Evolutionary conservation across 2,888 invertebrate species (phyloP).

Genomic region (Chironomus riparius): DNA sequence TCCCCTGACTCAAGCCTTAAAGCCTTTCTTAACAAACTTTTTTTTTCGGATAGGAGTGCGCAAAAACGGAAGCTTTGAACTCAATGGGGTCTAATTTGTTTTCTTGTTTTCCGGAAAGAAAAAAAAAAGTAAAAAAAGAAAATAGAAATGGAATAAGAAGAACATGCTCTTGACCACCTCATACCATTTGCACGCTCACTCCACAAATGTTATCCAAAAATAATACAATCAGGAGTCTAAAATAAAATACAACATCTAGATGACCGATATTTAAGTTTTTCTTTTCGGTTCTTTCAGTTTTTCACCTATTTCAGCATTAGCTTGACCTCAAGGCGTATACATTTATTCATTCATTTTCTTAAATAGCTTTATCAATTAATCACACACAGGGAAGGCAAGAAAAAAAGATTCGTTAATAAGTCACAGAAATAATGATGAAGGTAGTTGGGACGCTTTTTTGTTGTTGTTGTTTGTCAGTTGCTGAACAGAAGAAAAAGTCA

Average conservation of each 20-base stretch:
- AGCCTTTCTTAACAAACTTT: slow-evolving; percentile 2
- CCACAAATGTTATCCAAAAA: background rate
- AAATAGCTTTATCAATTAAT: background rate
- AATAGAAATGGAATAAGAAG: background rate
- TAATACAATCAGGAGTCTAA: background rate
- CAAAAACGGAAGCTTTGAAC: background rate
- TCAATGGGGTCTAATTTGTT: slow-evolving; percentile 20
- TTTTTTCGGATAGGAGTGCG: background rate
- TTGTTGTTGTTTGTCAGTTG: no score
- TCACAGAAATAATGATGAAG: no score
- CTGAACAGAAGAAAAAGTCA: no score
- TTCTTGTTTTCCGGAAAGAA: slow-evolving; percentile 3
- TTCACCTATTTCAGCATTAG: background rate
- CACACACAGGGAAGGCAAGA: background rate
- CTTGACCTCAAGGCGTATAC: background rate
- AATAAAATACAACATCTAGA: slow-evolving; percentile 3
- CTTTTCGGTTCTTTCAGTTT: no score
- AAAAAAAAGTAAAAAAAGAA: background rate
- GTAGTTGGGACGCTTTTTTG: no score
- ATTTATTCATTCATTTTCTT: background rate
- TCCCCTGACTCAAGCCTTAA: background rate
- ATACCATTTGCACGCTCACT: background rate
- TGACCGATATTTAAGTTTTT: slow-evolving; percentile 14
- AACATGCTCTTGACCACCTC: background rate
- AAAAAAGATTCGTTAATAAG: no score